phyloP scores from a whole-genome alignment of 2,113 vertebrate genomes.

The Calonectris borealis region DNA sequence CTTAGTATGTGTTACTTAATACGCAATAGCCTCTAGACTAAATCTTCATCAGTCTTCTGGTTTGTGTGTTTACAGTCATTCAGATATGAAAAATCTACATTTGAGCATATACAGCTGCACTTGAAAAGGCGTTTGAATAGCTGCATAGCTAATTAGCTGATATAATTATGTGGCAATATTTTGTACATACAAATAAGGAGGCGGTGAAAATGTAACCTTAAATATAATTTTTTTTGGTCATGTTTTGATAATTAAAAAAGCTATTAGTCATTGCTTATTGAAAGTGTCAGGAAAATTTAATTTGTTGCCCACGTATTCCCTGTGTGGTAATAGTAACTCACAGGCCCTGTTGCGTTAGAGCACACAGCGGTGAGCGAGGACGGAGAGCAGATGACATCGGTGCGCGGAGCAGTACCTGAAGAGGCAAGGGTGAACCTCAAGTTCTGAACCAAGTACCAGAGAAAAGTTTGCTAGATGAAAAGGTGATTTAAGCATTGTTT shows the following conservation, averaged over 20 bases:
- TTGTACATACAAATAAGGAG: background rate
- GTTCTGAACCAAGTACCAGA: background rate
- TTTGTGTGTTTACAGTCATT: background rate
- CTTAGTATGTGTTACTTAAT: background rate
- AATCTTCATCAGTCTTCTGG: background rate
- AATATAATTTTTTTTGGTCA: background rate
- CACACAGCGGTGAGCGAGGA: rapidly evolving
- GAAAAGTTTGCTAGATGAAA: background rate
- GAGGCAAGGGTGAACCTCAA: background rate
- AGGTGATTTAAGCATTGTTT: background rate
- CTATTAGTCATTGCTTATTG: background rate
- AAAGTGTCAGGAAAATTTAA: background rate
- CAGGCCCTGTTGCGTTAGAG: background rate
- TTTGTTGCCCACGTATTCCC: background rate
- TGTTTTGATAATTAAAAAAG: background rate
- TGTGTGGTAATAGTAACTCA: background rate
- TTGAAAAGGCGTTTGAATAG: background rate
- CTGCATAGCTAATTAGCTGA: background rate
- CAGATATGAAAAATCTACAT: background rate
- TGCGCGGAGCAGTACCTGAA: background rate
- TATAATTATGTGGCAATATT: background rate
- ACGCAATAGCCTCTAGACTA: background rate
- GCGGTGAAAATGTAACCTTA: background rate
- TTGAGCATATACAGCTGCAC: background rate
- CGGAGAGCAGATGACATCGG: background rate